A percentile compares a stretch with the other conserved stretches of the same genome.
These are phyloP conservation scores for Byasa hedistus DNA, from an alignment of 2,888 invertebrate species.

Conservation along the genomic window DNA sequence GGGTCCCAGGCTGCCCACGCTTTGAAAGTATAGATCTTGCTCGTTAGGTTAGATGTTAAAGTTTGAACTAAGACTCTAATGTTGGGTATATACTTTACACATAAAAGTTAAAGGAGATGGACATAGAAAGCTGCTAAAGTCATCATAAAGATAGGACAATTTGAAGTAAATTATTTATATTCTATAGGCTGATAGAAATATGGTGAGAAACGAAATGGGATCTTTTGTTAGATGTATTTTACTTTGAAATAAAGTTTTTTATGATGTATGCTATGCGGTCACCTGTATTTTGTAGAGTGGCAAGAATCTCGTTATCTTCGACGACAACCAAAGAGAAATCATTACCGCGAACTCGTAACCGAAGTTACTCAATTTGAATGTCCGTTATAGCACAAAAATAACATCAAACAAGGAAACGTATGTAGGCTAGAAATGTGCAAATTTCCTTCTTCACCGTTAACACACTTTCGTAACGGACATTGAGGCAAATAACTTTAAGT, in stretches of 20 bases:
- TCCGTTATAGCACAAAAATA: slow-evolving; percentile 7
- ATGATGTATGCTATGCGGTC: neutral
- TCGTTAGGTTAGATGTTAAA: slow-evolving; percentile 14
- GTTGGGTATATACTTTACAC: neutral
- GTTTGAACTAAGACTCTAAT: neutral
- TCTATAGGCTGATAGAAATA: neutral
- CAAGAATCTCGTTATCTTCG: neutral
- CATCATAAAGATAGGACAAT: neutral
- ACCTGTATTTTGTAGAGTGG: neutral
- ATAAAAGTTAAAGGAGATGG: neutral
- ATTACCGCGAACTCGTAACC: slow-evolving; percentile 5
- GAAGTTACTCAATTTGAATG: neutral
- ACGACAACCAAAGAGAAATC: neutral
- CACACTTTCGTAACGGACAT: slow-evolving; percentile 1
- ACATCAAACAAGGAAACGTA: neutral
- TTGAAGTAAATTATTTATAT: too few species aligned
- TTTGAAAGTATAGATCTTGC: slow-evolving; percentile 14
- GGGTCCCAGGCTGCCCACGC: slow-evolving; percentile 26
- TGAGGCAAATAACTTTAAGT: slow-evolving; percentile 2
- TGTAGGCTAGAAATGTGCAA: slow-evolving; percentile 2
- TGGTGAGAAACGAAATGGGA: neutral
- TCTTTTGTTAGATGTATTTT: neutral
- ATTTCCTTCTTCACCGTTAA: neutral
- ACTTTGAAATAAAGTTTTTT: neutral
- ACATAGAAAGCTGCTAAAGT: neutral